Evolutionary conservation across 2,113 vertebrate genomes (phyloP), one percentile per base, ranked within the genome.

Genomic region (Pterocles burchelli): DNA sequence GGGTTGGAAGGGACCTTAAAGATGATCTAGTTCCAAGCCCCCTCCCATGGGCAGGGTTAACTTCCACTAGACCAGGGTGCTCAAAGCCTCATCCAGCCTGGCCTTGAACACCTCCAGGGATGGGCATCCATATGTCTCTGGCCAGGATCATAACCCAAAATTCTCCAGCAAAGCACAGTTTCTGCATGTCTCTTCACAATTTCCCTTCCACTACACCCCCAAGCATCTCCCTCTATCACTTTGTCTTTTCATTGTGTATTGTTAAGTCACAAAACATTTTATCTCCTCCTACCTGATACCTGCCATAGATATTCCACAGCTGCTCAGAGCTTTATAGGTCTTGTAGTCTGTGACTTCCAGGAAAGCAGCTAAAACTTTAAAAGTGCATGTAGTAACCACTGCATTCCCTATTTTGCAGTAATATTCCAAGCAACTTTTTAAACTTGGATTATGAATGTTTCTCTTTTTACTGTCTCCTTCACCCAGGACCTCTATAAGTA

Each of bases 341-440:
- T 54, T 11, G 46, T 51, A 51, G 59, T 33, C 59, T 33, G 22
- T 25, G 31, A 10, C 36, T 33, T 31, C 17, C 22, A 79, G 61
- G 17, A 65, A 31, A 58, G 21, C 52, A 38, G n/a, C 41, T 38
- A 31, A 24, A 48, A 26, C 41, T 57, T 46, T 28, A 18, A 22
- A 48, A 89, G 6, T 0, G 0, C 2, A 1, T 9, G 16, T 15
- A 45, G 25, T 33, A 89, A 88, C 6, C 17, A 38, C 29, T 36
- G 34, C 17, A 41, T 38, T 54, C 10, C 16, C 22, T 17, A n/a
- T 63, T 85, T 10, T 54, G 17, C 28, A 68, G 22, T 4, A 51
- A 9, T 18, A 67, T 25, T 82, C 20, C 13, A 17, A 45, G 26
- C 72, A 89, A 67, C 11, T 31, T 46, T 74, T n/a, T 58, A 45